A percentile compares a stretch with the other conserved stretches of the same genome.
Conservation (phyloP, 2,888 invertebrate genomes). For the Eupsilia transversa region DNA sequence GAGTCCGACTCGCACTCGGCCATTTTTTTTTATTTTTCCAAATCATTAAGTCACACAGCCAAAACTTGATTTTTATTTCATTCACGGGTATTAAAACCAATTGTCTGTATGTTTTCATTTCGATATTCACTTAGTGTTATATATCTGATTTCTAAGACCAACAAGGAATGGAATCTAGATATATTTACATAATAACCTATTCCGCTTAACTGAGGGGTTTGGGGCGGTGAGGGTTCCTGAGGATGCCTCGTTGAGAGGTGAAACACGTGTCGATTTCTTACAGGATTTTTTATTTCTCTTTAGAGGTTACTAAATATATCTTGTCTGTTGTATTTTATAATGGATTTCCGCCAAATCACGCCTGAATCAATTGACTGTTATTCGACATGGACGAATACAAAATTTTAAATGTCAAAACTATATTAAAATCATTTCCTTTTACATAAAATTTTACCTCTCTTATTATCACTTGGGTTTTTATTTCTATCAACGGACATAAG, state of each 20-base stretch:
- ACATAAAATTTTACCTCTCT: background rate
- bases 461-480: background rate
- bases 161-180: background rate
- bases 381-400: background rate
- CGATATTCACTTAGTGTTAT: too few species aligned
- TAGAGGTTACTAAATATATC: too few species aligned
- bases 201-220: too few species aligned
- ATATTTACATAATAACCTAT: too few species aligned
- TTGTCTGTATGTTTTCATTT: background rate
- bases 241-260: too few species aligned
- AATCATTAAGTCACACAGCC: background rate
- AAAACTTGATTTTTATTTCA: background rate
- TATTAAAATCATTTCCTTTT: background rate
- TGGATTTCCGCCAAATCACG: too few species aligned
- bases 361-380: too few species aligned
- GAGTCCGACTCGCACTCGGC: too few species aligned
- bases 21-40: background rate
- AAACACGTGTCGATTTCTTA: too few species aligned
- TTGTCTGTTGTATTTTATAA: too few species aligned
- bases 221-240: too few species aligned
- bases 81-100: background rate
- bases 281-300: too few species aligned
- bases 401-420: background rate
- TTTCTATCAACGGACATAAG: background rate
- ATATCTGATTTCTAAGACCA: background rate